Conservation (phyloP, 1,140 invertebrate species). For the Diabrotica undecimpunctata region DNA sequence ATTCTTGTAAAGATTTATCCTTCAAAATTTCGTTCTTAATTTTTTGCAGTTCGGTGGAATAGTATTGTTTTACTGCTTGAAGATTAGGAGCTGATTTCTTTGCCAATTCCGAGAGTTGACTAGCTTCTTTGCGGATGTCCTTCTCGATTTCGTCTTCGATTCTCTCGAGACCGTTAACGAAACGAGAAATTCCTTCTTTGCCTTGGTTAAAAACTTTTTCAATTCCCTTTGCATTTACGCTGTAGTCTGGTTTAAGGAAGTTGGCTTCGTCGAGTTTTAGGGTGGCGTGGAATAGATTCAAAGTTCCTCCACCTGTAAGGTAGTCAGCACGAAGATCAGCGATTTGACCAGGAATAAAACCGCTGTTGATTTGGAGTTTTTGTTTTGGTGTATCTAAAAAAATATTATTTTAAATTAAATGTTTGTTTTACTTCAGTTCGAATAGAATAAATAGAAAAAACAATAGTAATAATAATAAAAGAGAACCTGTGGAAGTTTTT, state of each 20-base stretch:
- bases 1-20: conserved; percentile 63
- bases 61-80: conserved; percentile 55
- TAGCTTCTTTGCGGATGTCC: conserved; percentile 43
- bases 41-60: conserved; percentile 57
- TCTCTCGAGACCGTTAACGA: conserved; percentile 28
- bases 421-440: no score
- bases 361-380: conserved; percentile 54
- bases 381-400: conserved; percentile 50
- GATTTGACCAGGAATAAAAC: conserved; percentile 61
- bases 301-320: conserved; percentile 54
- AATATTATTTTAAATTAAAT: no score
- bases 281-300: conserved; percentile 56
- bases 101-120: conserved; percentile 49
- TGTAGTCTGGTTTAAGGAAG: conserved; percentile 64
- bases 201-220: conserved; percentile 46
- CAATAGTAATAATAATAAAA: background rate
- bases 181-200: conserved; percentile 17
- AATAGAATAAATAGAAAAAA: no score
- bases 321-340: conserved; percentile 59
- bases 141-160: conserved; percentile 32
- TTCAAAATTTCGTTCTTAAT: conserved; percentile 61
- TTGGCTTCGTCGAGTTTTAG: conserved; percentile 63
- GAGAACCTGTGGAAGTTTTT: no score
- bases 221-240: conserved; percentile 60
- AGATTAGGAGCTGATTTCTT: conserved; percentile 60